Evolutionary conservation across 2,888 invertebrate genomes (phyloP).

Genomic region (Polymixis flavicincta): DNA sequence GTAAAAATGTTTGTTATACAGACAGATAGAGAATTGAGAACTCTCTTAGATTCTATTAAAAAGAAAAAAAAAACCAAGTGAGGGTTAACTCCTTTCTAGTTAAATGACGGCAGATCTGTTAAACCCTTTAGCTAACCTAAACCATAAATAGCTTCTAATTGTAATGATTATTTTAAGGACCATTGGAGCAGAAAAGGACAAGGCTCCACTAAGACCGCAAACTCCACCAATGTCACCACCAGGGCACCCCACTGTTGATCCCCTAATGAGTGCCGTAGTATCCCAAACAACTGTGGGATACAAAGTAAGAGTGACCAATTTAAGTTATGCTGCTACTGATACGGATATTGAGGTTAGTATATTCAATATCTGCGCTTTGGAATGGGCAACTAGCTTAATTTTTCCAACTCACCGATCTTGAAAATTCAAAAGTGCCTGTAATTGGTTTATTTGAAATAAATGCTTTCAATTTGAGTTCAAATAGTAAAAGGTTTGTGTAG

Average conservation of each 20-base stretch:
- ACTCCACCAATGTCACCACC: conserved; percentile 79
- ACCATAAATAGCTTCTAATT: background rate
- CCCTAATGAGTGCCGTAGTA: conserved; percentile 79
- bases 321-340: conserved; percentile 96
- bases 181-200: conserved; percentile 76
- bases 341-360: conserved; percentile 95
- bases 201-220: conserved; percentile 82
- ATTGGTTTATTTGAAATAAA: too few species aligned
- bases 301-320: conserved; percentile 97
- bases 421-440: too few species aligned
- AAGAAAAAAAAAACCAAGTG: too few species aligned
- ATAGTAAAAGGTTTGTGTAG: background rate
- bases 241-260: conserved; percentile 82
- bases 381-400: too few species aligned
- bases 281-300: conserved; percentile 91
- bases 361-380: background rate
- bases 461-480: background rate
- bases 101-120: too few species aligned
- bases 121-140: background rate
- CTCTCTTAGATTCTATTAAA: too few species aligned
- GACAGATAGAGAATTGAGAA: too few species aligned
- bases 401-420: too few species aligned
- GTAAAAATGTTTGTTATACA: too few species aligned
- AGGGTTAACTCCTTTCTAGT: too few species aligned
- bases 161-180: conserved; percentile 69